Conservation (phyloP, 2,113 vertebrate genomes). For the Ellobius talpinus region DNA sequence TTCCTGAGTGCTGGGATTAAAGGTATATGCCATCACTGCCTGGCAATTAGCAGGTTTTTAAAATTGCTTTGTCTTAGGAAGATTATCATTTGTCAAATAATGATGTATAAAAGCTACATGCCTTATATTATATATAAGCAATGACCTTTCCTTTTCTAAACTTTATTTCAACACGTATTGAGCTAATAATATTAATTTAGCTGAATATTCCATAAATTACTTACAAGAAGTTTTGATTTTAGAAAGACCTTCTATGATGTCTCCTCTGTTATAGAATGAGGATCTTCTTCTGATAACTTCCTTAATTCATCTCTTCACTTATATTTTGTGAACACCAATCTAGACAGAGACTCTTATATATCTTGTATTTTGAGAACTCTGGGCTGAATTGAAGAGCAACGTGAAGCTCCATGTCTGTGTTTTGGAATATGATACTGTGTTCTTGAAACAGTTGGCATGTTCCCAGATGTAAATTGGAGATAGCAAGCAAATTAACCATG, state of each 20-base stretch:
- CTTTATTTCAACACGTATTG: not conserved
- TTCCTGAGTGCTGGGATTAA: not conserved
- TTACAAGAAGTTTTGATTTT: not conserved
- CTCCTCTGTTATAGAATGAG: not conserved
- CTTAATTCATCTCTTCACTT: not conserved
- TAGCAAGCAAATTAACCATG: not conserved
- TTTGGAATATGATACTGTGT: not conserved
- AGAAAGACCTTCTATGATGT: not conserved
- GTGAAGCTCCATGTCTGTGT: not conserved
- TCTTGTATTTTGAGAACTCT: not conserved
- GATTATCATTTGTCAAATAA: not conserved
- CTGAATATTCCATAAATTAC: not conserved
- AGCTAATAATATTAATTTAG: not conserved
- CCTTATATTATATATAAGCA: not conserved
- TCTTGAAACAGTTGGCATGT: not conserved
- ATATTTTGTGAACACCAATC: not conserved
- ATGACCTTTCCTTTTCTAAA: not conserved
- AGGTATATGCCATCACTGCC: not conserved
- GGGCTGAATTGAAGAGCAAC: not conserved
- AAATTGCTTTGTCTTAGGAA: not conserved
- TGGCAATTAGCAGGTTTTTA: not conserved
- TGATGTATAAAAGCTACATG: not conserved
- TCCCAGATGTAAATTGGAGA: not conserved
- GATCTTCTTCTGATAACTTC: not conserved
- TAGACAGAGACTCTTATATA: not conserved